Percentiles rank a stretch among this genome's conserved stretches.
Conservation (phyloP, 2,888 invertebrate species). For the Augochlorella aurata region DNA sequence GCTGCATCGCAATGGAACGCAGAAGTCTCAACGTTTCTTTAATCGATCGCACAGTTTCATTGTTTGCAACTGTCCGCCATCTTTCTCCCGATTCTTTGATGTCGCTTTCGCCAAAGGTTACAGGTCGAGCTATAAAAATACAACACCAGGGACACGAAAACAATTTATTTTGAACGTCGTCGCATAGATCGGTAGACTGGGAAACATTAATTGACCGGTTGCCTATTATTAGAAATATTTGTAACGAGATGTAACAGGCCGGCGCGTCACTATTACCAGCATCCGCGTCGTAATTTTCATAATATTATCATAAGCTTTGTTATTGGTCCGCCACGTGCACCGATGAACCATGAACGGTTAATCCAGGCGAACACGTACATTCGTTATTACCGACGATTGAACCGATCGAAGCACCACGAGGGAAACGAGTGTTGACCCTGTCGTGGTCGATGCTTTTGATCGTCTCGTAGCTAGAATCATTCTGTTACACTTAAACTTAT, state of each 20-base stretch:
- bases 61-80: neutral
- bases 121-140: neutral
- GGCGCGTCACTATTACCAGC: neutral
- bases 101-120: neutral
- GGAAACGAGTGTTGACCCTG: neutral
- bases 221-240: neutral
- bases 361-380: neutral
- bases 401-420: neutral
- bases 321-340: neutral
- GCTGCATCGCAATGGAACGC: neutral
- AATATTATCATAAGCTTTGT: slow-evolving; percentile 4
- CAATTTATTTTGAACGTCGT: neutral
- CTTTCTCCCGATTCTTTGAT: slow-evolving; percentile 1
- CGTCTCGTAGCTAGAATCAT: neutral
- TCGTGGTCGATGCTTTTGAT: neutral
- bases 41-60: neutral
- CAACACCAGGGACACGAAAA: neutral
- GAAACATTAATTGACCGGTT: neutral
- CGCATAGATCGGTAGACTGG: too few relatives aligned
- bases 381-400: neutral
- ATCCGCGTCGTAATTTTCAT: neutral
- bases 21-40: neutral
- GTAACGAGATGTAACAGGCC: neutral
- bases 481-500: too few relatives aligned
- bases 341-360: neutral